Evolutionary conservation across 2,113 vertebrate species (phyloP).

Genomic region (Psettodes erumei): DNA sequence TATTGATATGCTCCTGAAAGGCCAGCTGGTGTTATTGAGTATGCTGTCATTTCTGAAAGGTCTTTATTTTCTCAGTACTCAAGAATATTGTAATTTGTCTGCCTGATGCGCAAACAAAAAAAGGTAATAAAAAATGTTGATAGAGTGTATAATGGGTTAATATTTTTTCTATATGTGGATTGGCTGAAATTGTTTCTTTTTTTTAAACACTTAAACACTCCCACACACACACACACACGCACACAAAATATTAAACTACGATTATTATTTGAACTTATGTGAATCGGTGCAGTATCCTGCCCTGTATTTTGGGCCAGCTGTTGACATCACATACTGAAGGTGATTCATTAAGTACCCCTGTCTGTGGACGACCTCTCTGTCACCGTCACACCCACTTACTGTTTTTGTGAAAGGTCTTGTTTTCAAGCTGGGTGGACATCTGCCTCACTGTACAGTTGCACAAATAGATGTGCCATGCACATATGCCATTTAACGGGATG

Average conservation of each 20-base stretch:
- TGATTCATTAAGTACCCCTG: slow-evolving; percentile 57
- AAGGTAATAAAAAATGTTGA: background rate
- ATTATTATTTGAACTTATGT: slow-evolving; percentile 4
- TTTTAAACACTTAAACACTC: too few relatives aligned
- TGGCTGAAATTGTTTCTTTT: slow-evolving; percentile 18
- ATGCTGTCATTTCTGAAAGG: background rate
- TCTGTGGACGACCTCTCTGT: slow-evolving; percentile 61
- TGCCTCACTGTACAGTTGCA: slow-evolving; percentile 61
- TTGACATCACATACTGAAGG: slow-evolving; percentile 33
- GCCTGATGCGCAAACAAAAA: background rate
- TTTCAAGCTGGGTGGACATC: slow-evolving; percentile 72
- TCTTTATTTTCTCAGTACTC: background rate
- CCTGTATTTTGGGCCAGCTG: slow-evolving; percentile 38
- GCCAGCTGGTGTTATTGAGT: background rate
- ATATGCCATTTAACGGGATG: slow-evolving; percentile 49
- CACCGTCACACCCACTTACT: slow-evolving; percentile 50
- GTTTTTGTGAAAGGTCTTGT: slow-evolving; percentile 55
- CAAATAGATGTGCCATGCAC: slow-evolving; percentile 55
- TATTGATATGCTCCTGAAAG: background rate
- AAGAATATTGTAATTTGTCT: background rate
- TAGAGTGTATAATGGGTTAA: too few relatives aligned
- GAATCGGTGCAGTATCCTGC: slow-evolving; percentile 3
- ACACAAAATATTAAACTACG: background rate
- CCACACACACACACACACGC: too few relatives aligned
- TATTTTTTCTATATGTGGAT: background rate